Percentiles rank a stretch among this genome's conserved stretches.
phyloP scores from a whole-genome alignment of 2,888 invertebrate genomes.

The Elysia crispata region DNA sequence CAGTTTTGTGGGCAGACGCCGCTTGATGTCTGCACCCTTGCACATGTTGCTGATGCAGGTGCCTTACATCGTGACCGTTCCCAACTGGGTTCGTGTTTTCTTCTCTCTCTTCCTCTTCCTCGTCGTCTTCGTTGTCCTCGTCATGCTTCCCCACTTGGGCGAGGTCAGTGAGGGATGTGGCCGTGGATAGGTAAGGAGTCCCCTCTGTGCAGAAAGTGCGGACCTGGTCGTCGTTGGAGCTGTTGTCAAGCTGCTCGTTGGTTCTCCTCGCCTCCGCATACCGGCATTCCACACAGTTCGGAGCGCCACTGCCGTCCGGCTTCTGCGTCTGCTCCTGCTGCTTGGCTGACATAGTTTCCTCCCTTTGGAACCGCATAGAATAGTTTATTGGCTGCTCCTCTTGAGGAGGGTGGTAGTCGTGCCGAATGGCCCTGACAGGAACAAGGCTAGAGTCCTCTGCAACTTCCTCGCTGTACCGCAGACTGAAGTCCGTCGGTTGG shows the following conservation, averaged over 20 bases:
- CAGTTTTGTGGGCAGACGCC: background rate
- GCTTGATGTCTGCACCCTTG: background rate
- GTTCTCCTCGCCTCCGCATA: constrained; percentile 65
- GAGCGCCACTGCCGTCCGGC: background rate
- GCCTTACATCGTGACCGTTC: background rate
- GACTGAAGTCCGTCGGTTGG: constrained; percentile 93
- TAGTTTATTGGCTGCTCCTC: constrained; percentile 68
- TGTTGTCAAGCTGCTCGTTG: constrained; percentile 66
- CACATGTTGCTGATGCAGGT: background rate
- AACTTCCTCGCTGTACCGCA: constrained; percentile 82
- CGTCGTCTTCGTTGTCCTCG: constrained; percentile 52
- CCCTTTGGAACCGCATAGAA: constrained; percentile 57
- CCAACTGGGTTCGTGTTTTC: background rate
- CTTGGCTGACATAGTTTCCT: background rate
- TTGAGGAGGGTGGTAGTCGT: constrained; percentile 49
- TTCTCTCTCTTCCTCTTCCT: constrained; percentile 54
- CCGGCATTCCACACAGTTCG: constrained; percentile 66
- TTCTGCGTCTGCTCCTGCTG: background rate
- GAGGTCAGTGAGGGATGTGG: constrained; percentile 92
- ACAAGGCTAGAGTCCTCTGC: constrained; percentile 7
- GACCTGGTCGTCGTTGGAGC: constrained; percentile 85
- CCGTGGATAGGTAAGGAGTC: constrained; percentile 91
- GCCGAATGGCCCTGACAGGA: background rate
- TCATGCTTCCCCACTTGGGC: constrained; percentile 51
- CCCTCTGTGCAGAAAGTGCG: constrained; percentile 95